Evolutionary conservation across 2,888 invertebrate species (phyloP).

Genomic region (Oxytorus armatus): DNA sequence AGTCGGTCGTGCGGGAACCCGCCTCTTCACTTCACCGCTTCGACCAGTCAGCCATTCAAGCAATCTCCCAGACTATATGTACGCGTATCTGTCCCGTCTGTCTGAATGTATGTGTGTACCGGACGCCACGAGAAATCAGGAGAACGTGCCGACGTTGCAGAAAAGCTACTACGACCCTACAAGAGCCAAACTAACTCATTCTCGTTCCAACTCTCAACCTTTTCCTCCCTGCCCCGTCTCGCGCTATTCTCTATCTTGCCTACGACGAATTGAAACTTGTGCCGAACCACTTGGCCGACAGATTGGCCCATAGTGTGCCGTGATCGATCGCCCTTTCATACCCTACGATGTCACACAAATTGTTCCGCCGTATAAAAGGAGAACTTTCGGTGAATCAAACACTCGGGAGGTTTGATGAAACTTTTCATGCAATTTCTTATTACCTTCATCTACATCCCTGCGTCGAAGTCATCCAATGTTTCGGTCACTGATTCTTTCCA

Average conservation of each 20-base stretch:
- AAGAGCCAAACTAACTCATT: conserved; percentile 40
- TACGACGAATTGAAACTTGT: conserved; percentile 62
- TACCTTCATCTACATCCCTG: no score
- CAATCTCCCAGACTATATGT: conserved; percentile 26
- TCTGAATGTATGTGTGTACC: conserved; percentile 34
- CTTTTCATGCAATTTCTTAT: no score
- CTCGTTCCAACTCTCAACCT: conserved; percentile 26
- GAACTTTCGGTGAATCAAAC: background rate
- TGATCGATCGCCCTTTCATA: conserved; percentile 65
- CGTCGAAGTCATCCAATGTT: no score
- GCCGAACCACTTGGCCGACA: conserved; percentile 63
- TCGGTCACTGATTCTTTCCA: no score
- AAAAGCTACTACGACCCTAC: conserved; percentile 66
- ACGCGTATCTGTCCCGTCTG: background rate
- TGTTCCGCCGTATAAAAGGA: conserved; percentile 39
- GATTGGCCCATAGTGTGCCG: conserved; percentile 49
- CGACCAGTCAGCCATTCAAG: conserved; percentile 57
- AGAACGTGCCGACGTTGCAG: conserved; percentile 70
- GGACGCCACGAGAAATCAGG: conserved; percentile 58
- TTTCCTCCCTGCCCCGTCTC: background rate
- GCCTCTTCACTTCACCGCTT: conserved; percentile 48
- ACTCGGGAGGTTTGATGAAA: background rate
- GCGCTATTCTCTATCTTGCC: conserved; percentile 17
- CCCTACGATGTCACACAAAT: conserved; percentile 49
- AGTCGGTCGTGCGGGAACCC: conserved; percentile 54